Base-by-base conservation (phyloP, 2,888 invertebrate genomes). In the Megaustenia siamemsis region DNA sequence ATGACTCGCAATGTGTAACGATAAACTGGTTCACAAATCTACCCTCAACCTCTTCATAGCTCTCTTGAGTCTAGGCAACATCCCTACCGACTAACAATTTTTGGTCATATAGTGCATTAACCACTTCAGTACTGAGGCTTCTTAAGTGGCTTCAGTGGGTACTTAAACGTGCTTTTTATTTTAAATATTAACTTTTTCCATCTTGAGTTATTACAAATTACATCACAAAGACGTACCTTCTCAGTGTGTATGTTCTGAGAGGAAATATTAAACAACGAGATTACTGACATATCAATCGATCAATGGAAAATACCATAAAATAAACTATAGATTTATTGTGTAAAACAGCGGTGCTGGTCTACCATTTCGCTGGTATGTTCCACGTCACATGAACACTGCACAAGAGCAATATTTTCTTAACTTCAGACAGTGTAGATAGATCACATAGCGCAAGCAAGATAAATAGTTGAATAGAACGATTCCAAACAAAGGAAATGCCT, bases 401-500 rank as follows among this genome's bases (percentile, higher is more conserved):
- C 40, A 21, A 73, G 32, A 49, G 32, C 32, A 49, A 49, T 73
- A 49, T 73, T 73, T 73, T 73, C 49, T 73, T 49, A 73, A 73
- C 73, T 73, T 49, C 49, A 49, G 45, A 32, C 45, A 73, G 45
- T 32, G 32, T 45, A 5, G 49, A 73, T 49, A 32, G 73, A 45
- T 32, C 28, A 32, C 45, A 32, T 49, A 45, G 32, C 49, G 3
- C 28, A 18, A 32, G 35, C 0, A 49, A 32, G 49, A 49, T 49
- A 73, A 73, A 73, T 45, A 73, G 45, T 28, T 73, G 12, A 28
- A n/a, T 45, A 45, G 49, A 38, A 40, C 49, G 73, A 49, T 49
- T 73, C 49, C 49, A 73, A 73, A 73, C 32, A 73, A 49, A 73
- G 73, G 21, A 73, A 49, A 73, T 32, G 49, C 73, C 49, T 73